These are phyloP conservation scores for Macrotrachela quadricornifera DNA, from an alignment of 1,140 invertebrate genomes.

Conservation along the genomic window DNA sequence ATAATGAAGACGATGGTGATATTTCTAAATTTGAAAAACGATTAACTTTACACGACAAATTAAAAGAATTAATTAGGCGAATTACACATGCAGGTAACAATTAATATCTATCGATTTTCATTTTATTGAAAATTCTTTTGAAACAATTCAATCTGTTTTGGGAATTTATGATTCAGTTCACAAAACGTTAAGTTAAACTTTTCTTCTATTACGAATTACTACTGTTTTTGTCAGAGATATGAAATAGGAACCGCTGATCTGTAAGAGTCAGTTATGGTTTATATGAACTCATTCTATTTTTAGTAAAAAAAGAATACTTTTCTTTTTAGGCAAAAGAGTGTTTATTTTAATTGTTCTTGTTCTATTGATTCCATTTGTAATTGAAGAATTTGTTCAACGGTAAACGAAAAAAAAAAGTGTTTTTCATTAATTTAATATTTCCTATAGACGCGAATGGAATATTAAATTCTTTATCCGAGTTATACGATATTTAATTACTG, in stretches of 20 bases:
- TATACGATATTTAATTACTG: slow-evolving; percentile 91
- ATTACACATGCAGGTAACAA: slow-evolving; percentile 77
- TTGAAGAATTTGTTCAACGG: slow-evolving; percentile 63
- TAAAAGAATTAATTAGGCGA: slow-evolving; percentile 93
- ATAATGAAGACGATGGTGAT: slow-evolving; percentile 11
- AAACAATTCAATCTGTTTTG: too few species aligned
- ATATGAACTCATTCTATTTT: too few species aligned
- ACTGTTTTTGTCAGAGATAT: too few species aligned
- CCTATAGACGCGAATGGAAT: slow-evolving; percentile 35
- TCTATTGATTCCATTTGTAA: slow-evolving; percentile 77
- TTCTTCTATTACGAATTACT: too few species aligned
- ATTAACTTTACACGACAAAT: slow-evolving; percentile 90
- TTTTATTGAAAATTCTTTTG: too few species aligned
- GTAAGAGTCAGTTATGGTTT: too few species aligned
- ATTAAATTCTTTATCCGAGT: slow-evolving; percentile 58
- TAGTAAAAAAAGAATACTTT: too few species aligned
- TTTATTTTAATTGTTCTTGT: slow-evolving; percentile 88
- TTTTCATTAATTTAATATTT: slow-evolving; percentile 48
- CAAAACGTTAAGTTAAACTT: too few species aligned
- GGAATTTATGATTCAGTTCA: too few species aligned
- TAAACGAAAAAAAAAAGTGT: slow-evolving; percentile 41
- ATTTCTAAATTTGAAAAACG: slow-evolving; percentile 51
- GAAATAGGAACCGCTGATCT: too few species aligned
- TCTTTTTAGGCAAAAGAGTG: slow-evolving; percentile 57
- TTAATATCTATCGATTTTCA: too few species aligned